Evolutionary conservation across 1,140 invertebrate genomes (phyloP).

Genomic region (Drosophila ogumai): DNA sequence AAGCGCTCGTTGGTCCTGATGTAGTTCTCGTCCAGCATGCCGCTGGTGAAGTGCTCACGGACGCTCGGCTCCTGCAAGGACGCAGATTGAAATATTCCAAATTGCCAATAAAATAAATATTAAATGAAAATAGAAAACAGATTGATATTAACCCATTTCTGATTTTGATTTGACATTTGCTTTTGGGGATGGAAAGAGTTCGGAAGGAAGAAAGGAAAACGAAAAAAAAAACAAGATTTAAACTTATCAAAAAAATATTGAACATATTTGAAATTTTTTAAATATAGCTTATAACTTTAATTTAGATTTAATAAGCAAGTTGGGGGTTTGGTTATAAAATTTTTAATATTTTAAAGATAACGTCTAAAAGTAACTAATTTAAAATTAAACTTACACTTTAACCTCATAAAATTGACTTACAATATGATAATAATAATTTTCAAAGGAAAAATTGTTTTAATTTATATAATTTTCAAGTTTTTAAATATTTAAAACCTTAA

Average conservation of each 20-base stretch:
- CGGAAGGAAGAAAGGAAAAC: conserved; percentile 1
- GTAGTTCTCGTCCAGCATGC: conserved; percentile 82
- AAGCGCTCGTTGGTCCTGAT: conserved; percentile 75
- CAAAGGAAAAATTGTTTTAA: no score
- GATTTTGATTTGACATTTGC: conserved; percentile 23
- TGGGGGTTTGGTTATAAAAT: no score
- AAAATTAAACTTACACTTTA: no score
- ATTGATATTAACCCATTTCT: conserved; percentile 18
- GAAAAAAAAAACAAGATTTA: not conserved
- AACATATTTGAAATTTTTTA: no score
- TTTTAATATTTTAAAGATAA: no score
- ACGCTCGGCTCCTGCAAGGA: conserved; percentile 60
- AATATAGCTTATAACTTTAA: not conserved
- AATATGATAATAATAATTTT: no score
- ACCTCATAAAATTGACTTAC: no score
- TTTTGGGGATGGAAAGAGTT: conserved; percentile 6
- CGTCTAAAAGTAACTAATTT: no score
- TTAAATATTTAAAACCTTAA: no score
- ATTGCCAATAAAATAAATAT: conserved; percentile 20
- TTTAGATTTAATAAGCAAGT: not conserved
- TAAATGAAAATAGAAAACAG: conserved; percentile 1
- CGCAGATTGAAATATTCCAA: not conserved
- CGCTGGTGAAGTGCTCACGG: conserved; percentile 70
- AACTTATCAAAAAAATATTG: not conserved
- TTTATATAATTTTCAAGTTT: no score